Conservation (phyloP, 1,140 invertebrate genomes). For the Meloidogyne hapla region DNA sequence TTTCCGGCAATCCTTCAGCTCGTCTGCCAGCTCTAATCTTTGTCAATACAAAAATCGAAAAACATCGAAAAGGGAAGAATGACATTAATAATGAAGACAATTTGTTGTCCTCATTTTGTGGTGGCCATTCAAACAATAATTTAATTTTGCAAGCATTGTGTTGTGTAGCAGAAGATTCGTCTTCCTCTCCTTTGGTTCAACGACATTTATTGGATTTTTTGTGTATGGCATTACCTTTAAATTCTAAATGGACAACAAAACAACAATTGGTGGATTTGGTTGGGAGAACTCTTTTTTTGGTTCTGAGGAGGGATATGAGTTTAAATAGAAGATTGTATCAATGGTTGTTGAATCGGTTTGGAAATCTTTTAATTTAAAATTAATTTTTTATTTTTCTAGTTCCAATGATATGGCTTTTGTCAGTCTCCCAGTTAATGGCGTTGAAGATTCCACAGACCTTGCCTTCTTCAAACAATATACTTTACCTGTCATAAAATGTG, state of each 20-base stretch:
- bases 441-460: constrained; percentile 60
- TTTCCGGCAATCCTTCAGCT: constrained; percentile 79
- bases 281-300: constrained; percentile 77
- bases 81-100: neutral
- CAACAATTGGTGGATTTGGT: constrained; percentile 77
- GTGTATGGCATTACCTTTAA: constrained; percentile 80
- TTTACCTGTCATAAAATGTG: constrained; percentile 68
- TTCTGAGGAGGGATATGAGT: constrained; percentile 85
- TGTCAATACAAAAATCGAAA: constrained; percentile 79
- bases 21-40: constrained; percentile 80
- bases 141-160: constrained; percentile 72
- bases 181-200: constrained; percentile 77
- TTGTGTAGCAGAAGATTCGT: constrained; percentile 69
- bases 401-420: constrained; percentile 43
- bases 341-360: constrained; percentile 57
- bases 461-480: constrained; percentile 77
- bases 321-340: constrained; percentile 73
- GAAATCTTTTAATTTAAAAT: constrained; percentile 14
- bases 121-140: constrained; percentile 63
- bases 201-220: constrained; percentile 82
- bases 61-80: constrained; percentile 64
- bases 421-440: constrained; percentile 46
- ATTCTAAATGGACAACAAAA: constrained; percentile 75
- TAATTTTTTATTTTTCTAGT: constrained; percentile 22
- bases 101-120: constrained; percentile 63